phyloP scores from a whole-genome alignment of 2,888 invertebrate species.

The Empis stercorea region DNA sequence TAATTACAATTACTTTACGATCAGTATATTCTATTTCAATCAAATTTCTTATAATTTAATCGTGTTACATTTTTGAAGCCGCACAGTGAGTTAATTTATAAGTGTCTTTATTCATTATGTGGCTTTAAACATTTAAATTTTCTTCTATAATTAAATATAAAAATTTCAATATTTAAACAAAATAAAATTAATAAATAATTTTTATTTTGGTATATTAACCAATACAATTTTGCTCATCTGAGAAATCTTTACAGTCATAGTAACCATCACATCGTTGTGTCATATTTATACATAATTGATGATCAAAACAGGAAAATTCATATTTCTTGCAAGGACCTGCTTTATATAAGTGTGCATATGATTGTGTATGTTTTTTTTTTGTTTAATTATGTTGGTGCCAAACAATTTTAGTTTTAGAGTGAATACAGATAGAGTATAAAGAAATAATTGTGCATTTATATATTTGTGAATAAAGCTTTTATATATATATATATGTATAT shows the following conservation, averaged over 20 bases:
- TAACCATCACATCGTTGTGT: slow-evolving; percentile 73
- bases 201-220: slow-evolving; percentile 30
- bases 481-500: too few relatives aligned
- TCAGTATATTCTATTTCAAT: too few relatives aligned
- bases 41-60: too few relatives aligned
- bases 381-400: not conserved
- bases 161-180: not conserved
- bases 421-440: too few relatives aligned
- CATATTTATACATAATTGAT: slow-evolving; percentile 63
- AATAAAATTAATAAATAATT: not conserved
- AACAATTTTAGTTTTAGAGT: too few relatives aligned
- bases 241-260: slow-evolving; percentile 83
- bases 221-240: slow-evolving; percentile 80
- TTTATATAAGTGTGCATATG: not conserved
- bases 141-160: too few relatives aligned
- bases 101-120: too few relatives aligned
- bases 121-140: too few relatives aligned
- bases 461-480: too few relatives aligned
- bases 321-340: slow-evolving; percentile 43
- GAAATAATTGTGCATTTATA: not conserved
- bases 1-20: too few relatives aligned
- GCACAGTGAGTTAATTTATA: too few relatives aligned
- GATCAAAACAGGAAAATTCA: slow-evolving; percentile 59
- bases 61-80: too few relatives aligned
- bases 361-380: not conserved